These are phyloP conservation scores for Brachionus calyciflorus DNA, from an alignment of 1,140 invertebrate genomes.

Conservation along the genomic window DNA sequence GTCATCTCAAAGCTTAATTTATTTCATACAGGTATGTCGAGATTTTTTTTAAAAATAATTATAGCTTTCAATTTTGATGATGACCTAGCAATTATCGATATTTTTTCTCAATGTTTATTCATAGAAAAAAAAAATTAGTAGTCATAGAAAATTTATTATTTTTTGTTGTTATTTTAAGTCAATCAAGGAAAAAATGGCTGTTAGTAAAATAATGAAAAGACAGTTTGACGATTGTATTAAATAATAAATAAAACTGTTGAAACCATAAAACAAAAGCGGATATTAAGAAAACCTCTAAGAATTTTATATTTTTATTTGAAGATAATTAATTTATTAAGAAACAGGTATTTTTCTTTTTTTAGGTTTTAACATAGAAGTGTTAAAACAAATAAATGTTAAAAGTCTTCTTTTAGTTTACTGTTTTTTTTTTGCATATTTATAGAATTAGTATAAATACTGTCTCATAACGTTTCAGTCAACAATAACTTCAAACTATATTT, in stretches of 20 bases:
- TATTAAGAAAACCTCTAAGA: background rate
- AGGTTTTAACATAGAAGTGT: background rate
- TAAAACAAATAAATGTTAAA: conserved; percentile 5
- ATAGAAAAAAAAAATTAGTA: conserved; percentile 4
- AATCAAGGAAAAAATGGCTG: conserved; percentile 17
- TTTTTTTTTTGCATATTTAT: background rate
- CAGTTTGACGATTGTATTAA: background rate
- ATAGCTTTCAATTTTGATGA: background rate
- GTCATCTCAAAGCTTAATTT: background rate
- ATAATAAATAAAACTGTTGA: background rate
- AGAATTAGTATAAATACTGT: background rate
- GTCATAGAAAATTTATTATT: conserved; percentile 34
- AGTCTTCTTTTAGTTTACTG: background rate
- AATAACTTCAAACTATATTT: too few species aligned
- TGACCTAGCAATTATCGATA: conserved; percentile 37
- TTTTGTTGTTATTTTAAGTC: too few species aligned
- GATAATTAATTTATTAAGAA: conserved; percentile 28
- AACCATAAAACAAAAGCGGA: background rate
- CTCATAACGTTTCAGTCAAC: too few species aligned
- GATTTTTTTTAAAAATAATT: conserved; percentile 10
- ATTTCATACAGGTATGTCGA: conserved; percentile 22
- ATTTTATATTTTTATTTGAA: background rate
- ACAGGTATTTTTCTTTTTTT: background rate
- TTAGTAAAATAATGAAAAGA: conserved; percentile 16
- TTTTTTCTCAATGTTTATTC: too few species aligned